Conservation (phyloP, 2,113 vertebrate genomes). For the Probosciger aterrimus region DNA sequence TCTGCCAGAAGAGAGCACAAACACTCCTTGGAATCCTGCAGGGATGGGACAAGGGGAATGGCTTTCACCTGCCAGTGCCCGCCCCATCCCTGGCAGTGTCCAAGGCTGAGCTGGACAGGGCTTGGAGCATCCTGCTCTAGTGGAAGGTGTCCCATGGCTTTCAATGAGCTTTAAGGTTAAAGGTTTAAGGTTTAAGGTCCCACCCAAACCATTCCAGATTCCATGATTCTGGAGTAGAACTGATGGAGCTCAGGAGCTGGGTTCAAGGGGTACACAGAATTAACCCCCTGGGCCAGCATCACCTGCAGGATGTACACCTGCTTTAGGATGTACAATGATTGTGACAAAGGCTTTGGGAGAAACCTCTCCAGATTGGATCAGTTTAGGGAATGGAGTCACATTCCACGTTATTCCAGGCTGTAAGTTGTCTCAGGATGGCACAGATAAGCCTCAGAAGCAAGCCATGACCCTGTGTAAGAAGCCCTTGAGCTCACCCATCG, state of each 20-base stretch:
- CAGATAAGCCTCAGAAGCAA: not conserved
- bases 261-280: not conserved
- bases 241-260: not conserved
- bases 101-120: not conserved
- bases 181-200: too few relatives aligned
- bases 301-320: not conserved
- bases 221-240: not conserved
- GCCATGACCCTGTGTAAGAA: not conserved
- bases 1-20: not conserved
- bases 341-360: not conserved
- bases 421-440: not conserved
- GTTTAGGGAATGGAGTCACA: not conserved
- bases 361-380: not conserved
- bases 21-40: not conserved
- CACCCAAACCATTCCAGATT: not conserved
- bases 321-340: not conserved
- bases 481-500: conserved; percentile 64
- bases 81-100: not conserved
- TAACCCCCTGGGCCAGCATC: fast-evolving
- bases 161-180: not conserved
- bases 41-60: not conserved
- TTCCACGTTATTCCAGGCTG: not conserved
- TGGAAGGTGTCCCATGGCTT: not conserved
- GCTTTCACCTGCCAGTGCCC: not conserved
- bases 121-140: not conserved